Evolutionary conservation across 2,888 invertebrate genomes (phyloP), one percentile per base, ranked within the genome.

Genomic region (Orthosia gothica): DNA sequence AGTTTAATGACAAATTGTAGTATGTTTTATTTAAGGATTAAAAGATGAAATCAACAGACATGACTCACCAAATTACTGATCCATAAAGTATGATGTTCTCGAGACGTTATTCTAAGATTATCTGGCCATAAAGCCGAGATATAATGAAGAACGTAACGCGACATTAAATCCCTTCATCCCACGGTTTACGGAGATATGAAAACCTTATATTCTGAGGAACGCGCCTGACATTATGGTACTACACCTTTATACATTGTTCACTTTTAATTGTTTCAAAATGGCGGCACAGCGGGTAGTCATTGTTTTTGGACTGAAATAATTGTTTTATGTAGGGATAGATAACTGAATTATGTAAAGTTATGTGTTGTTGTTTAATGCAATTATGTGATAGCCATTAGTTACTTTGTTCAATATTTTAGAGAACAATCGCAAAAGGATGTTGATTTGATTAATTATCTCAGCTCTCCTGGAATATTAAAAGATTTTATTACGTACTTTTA

Each of bases 81-180:
- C 47, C 52, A 57, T 40, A 57, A 50, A 13, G 16, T 62, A 26
- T 32, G 32, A 61, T 57, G 61, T 52, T 62, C 23, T 52, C n/a
- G 26, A 61, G 83, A 67, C 78, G 47, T 57, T 67, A 61, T 61
- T 78, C 58, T 63, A 23, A 78, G 63, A 70, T 83, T 78, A 78
- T 62, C 65, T 70, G 61, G 23, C 15, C 55, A 82, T 85, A 70
- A 82, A 81, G 12, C 58, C 47, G 65, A 47, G 67, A 76, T 70
- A 70, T 85, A 76, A 85, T 85, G 82, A 70, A 82, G 68, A 70
- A 68, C 58, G 54, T 81, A 68, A 70, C 61, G 54, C 59, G 67
- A 85, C 64, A 76, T 62, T n/a, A 67, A 68, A 61, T 18, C 66
- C 40, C 49, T 58, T 59, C 70, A 15, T 26, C 59, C n/a, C 32